Conservation (phyloP, 2,797 vertebrate genomes). For the Podarcis lilfordi region DNA sequence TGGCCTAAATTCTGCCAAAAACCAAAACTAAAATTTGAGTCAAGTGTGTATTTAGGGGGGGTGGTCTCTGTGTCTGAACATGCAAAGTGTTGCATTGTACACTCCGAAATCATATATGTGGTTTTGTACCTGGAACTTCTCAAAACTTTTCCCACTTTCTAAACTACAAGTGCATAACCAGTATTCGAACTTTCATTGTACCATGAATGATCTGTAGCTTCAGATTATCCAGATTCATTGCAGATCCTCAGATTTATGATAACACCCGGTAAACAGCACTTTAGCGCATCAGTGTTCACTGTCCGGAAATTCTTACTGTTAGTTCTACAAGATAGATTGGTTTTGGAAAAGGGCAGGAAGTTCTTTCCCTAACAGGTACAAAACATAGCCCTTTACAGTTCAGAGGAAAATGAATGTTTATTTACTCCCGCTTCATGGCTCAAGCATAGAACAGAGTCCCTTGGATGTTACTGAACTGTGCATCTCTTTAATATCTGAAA, state of each 20-base stretch:
- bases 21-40: too few species aligned
- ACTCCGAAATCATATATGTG: neutral
- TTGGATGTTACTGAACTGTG: neutral
- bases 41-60: too few species aligned
- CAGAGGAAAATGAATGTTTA: neutral
- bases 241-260: neutral
- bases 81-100: neutral
- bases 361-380: neutral
- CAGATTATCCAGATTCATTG: neutral
- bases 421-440: neutral
- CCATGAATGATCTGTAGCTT: neutral
- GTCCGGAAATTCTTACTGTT: neutral
- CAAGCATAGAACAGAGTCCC: neutral
- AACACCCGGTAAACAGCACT: neutral
- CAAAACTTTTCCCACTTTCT: neutral
- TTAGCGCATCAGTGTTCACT: too few species aligned
- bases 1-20: too few species aligned
- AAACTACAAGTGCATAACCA: neutral
- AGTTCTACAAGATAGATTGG: neutral
- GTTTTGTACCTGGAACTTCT: neutral
- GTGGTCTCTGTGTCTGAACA: too few species aligned
- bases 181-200: too few species aligned
- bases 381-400: neutral
- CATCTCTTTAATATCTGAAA: neutral
- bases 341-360: neutral